Conservation (phyloP, 2,113 vertebrate species). For the Stigmatopora nigra region DNA sequence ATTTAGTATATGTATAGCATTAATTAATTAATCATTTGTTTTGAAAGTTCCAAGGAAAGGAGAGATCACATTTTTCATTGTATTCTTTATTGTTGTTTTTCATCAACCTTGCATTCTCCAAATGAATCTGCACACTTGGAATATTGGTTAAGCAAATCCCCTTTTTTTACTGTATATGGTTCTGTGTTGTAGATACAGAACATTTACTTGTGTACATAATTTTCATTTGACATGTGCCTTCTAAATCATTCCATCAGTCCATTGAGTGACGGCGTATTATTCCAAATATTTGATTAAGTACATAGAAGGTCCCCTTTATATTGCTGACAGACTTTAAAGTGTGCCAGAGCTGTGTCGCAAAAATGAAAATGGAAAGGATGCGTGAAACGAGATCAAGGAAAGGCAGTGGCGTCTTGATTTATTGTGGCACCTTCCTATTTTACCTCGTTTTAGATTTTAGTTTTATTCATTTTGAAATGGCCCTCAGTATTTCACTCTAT, state of each 20-base stretch:
- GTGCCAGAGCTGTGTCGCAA: conserved; percentile 21
- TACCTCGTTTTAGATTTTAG: conserved; percentile 37
- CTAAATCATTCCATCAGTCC: background rate
- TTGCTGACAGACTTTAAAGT: conserved; percentile 46
- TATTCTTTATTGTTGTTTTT: too few species aligned
- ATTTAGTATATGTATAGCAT: too few species aligned
- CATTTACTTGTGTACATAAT: too few species aligned
- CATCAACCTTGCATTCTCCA: too few species aligned
- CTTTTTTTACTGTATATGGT: too few species aligned
- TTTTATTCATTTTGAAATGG: conserved; percentile 35
- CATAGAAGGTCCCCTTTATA: conserved; percentile 42
- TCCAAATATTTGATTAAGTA: conserved; percentile 20
- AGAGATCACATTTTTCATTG: too few species aligned
- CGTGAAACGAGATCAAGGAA: conserved; percentile 7
- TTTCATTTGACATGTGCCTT: background rate
- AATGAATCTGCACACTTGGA: too few species aligned
- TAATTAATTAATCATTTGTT: too few species aligned
- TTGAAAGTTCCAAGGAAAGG: too few species aligned
- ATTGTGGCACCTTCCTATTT: conserved; percentile 30
- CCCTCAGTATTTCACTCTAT: conserved; percentile 45
- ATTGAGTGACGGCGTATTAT: background rate
- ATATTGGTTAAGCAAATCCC: too few species aligned
- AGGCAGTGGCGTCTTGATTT: conserved; percentile 32
- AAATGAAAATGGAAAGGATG: conserved; percentile 34
- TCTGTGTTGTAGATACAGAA: too few species aligned